A percentile compares a stretch with the other conserved stretches of the same genome.
Evolutionary conservation across 2,113 vertebrate genomes (phyloP).

Genomic region (Albula glossodonta): DNA sequence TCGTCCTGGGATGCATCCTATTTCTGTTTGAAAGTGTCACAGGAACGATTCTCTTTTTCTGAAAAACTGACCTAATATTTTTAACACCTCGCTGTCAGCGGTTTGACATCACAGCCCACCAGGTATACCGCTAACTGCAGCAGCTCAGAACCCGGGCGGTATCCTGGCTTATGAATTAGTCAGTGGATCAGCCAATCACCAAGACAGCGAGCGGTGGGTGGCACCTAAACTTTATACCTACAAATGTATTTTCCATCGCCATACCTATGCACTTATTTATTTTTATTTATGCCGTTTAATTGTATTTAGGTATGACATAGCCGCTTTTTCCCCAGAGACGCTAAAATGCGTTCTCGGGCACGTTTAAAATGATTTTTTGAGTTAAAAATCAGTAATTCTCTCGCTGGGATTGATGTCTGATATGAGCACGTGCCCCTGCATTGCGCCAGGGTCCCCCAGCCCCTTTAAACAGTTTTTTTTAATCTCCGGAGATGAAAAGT

Average conservation of each 20-base stretch:
- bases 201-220: not conserved
- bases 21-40: not conserved
- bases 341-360: not conserved
- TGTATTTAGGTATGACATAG: not conserved
- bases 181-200: not conserved
- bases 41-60: not conserved
- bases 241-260: not conserved
- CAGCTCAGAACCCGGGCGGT: not conserved
- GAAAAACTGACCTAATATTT: constrained; percentile 5
- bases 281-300: not conserved
- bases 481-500: not conserved
- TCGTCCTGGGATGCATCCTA: not conserved
- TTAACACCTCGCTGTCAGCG: not conserved
- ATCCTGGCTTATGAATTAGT: constrained; percentile 2
- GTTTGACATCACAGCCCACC: constrained; percentile 6
- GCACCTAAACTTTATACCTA: not conserved
- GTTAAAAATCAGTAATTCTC: not conserved
- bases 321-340: not conserved
- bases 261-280: not conserved
- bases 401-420: not conserved
- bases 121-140: not conserved
- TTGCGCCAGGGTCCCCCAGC: not conserved
- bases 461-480: not conserved
- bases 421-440: not conserved
- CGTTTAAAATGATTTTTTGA: not conserved